A percentile compares a stretch with the other conserved stretches of the same genome.
Conservation (phyloP, 2,797 vertebrate species). For the Sebastes hubbsi region DNA sequence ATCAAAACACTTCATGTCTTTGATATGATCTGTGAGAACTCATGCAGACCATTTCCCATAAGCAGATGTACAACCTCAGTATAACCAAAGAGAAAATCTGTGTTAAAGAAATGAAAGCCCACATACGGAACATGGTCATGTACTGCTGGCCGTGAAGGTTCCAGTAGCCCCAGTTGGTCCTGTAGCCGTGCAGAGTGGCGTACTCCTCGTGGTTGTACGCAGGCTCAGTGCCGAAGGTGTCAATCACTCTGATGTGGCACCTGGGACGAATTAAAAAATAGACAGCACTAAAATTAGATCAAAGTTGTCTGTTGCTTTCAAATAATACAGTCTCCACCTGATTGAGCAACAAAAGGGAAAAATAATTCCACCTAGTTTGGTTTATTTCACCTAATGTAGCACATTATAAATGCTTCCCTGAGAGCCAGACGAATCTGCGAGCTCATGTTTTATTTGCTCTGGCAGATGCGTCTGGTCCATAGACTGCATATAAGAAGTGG, state of each 20-base stretch:
- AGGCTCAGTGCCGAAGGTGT: constrained; percentile 96
- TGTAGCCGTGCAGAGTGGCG: constrained; percentile 91
- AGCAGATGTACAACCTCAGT: background rate
- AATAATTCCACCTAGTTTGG: background rate
- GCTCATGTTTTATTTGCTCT: background rate
- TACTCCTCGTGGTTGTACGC: constrained; percentile 97
- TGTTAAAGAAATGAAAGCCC: background rate
- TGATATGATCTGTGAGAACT: background rate
- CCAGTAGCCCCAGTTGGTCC: constrained; percentile 99
- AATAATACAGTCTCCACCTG: background rate
- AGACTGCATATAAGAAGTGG: background rate
- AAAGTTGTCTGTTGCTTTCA: background rate
- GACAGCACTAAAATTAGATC: constrained; percentile 29
- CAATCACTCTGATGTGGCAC: constrained; percentile 95
- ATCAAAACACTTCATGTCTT: background rate
- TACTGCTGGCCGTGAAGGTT: constrained; percentile 94
- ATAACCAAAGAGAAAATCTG: background rate
- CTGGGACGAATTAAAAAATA: constrained; percentile 69
- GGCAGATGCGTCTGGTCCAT: background rate
- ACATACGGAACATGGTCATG: constrained; percentile 94
- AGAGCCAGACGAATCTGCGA: background rate
- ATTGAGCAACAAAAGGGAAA: background rate
- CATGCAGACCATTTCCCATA: background rate
- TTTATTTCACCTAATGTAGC: background rate
- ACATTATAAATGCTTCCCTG: background rate